These are phyloP conservation scores for Eupeodes corollae DNA, from an alignment of 1,140 invertebrate species.

Conservation along the genomic window DNA sequence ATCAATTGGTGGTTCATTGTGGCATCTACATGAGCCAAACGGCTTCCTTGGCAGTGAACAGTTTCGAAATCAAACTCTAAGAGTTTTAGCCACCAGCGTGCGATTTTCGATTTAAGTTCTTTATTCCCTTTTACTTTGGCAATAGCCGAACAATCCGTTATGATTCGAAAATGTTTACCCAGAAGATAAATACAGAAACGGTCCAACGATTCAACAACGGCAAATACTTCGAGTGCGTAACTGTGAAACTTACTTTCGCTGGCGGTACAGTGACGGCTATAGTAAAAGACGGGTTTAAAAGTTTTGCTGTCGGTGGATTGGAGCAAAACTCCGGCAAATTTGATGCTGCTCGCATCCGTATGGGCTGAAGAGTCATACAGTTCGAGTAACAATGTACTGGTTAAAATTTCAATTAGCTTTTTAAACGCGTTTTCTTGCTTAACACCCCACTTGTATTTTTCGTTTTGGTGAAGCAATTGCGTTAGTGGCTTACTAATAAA, in stretches of 20 bases:
- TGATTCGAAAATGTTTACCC: constrained; percentile 28
- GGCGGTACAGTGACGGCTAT: constrained; percentile 27
- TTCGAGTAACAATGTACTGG: constrained; percentile 8
- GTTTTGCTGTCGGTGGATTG: constrained; percentile 21
- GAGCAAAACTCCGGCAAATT: constrained; percentile 22
- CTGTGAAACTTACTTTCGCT: constrained; percentile 34
- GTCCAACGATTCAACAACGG: constrained; percentile 19
- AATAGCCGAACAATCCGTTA: constrained; percentile 35
- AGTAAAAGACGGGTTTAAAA: constrained; percentile 34
- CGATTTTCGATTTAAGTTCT: constrained; percentile 21
- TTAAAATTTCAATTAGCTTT: constrained; percentile 6
- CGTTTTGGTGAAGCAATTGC: constrained; percentile 9
- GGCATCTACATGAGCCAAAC: constrained; percentile 13
- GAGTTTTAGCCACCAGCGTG: constrained; percentile 13
- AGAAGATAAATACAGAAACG: constrained; percentile 28
- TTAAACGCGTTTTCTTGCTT: constrained; percentile 8
- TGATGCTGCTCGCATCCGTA: constrained; percentile 19
- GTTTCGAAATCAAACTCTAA: constrained; percentile 8
- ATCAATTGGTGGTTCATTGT: not conserved
- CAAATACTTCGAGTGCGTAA: constrained; percentile 33
- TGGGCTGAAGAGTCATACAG: constrained; percentile 11
- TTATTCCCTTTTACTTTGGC: constrained; percentile 28
- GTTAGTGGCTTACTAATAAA: constrained; percentile 15
- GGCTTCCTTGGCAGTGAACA: constrained; percentile 3
- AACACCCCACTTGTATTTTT: constrained; percentile 10